Evolutionary conservation across 2,797 vertebrate genomes (phyloP).

Genomic region (Enteromius afrohamiltoni): DNA sequence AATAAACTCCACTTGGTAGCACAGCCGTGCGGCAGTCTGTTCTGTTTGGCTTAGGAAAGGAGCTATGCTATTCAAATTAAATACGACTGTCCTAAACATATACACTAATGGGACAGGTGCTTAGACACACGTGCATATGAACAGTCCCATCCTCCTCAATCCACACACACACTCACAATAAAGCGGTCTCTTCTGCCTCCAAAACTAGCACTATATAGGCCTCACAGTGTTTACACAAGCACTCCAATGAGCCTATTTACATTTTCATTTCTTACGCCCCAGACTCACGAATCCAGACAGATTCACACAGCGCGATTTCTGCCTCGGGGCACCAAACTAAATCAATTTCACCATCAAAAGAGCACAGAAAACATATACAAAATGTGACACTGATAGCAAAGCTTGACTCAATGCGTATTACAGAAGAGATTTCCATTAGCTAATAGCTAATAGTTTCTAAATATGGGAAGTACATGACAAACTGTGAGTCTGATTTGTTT

Average conservation of each 20-base stretch:
- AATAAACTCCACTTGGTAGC: constrained; percentile 58
- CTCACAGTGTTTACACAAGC: constrained; percentile 45
- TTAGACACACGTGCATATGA: constrained; percentile 21
- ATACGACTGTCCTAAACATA: constrained; percentile 55
- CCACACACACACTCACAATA: background rate
- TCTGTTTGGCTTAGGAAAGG: constrained; percentile 52
- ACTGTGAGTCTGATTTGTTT: constrained; percentile 9
- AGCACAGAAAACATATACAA: constrained; percentile 9
- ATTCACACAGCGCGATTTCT: constrained; percentile 9
- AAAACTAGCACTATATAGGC: constrained; percentile 14
- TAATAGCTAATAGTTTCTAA: background rate
- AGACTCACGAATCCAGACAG: constrained; percentile 17
- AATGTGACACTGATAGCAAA: constrained; percentile 5
- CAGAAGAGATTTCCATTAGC: background rate
- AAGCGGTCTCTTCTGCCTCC: background rate
- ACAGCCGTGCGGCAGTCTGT: constrained; percentile 51
- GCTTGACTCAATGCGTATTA: background rate
- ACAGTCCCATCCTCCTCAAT: background rate
- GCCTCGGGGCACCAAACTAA: constrained; percentile 33
- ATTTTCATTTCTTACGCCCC: constrained; percentile 41
- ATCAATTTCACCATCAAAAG: constrained; percentile 43
- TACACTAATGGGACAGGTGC: constrained; percentile 41
- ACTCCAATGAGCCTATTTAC: constrained; percentile 43
- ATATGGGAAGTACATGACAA: too few species aligned
- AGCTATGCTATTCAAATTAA: constrained; percentile 55